These are phyloP conservation scores for Eulemur rufifrons DNA, from an alignment of 2,113 vertebrate genomes.

Conservation along the genomic window DNA sequence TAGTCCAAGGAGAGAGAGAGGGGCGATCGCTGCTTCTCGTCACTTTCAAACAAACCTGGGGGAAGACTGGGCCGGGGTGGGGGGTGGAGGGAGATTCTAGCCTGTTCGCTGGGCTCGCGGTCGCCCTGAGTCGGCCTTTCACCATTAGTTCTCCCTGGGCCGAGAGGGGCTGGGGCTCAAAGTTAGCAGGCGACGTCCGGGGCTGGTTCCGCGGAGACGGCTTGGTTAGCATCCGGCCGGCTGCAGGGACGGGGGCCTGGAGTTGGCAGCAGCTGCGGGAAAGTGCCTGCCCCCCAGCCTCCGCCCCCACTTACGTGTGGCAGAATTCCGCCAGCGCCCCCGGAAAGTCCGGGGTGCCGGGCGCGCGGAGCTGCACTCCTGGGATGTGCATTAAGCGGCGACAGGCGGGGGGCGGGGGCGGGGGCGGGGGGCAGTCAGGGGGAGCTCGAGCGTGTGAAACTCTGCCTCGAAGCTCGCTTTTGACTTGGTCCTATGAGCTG, in stretches of 20 bases:
- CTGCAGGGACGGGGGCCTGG: not conserved
- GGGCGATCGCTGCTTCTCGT: constrained; percentile 70
- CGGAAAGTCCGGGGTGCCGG: constrained; percentile 49
- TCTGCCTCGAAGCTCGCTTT: constrained; percentile 78
- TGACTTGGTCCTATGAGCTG: constrained; percentile 83
- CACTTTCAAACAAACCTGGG: constrained; percentile 62
- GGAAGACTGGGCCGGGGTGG: constrained; percentile 20
- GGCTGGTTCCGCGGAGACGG: not conserved
- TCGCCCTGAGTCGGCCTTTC: constrained; percentile 30
- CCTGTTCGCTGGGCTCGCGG: not conserved
- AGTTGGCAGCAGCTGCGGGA: constrained; percentile 43
- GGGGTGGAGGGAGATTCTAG: not conserved
- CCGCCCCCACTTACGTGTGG: constrained; percentile 34
- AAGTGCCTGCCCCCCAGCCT: constrained; percentile 53
- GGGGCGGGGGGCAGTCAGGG: constrained; percentile 66
- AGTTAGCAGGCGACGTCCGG: constrained; percentile 56
- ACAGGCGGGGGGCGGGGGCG: not conserved
- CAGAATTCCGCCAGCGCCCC: not conserved
- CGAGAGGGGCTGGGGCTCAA: not conserved
- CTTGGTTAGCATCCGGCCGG: not conserved
- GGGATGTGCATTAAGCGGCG: constrained; percentile 62
- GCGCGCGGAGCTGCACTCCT: constrained; percentile 55
- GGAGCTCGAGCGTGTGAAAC: constrained; percentile 80
- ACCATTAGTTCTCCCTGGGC: not conserved
- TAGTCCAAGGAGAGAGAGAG: constrained; percentile 67